These are phyloP conservation scores for Eugnorisma glareosa DNA, from an alignment of 2,888 invertebrate genomes.

Conservation along the genomic window DNA sequence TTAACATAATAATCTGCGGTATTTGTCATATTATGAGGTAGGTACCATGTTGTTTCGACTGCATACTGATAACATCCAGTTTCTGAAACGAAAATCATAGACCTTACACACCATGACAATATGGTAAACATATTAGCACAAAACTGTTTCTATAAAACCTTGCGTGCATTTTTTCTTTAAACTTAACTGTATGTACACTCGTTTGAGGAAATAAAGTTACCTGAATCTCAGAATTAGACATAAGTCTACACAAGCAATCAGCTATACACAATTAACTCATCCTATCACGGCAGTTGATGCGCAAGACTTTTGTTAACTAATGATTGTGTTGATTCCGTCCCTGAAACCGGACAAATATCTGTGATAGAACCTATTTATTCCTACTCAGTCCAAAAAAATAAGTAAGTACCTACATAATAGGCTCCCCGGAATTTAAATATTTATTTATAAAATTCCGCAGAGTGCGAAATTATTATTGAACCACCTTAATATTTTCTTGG, in stretches of 20 bases:
- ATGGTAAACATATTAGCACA: no score
- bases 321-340: neutral
- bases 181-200: no score
- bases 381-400: neutral
- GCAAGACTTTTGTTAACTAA: neutral
- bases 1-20: neutral
- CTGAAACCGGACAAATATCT: neutral
- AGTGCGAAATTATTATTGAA: slow-evolving; percentile 51
- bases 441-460: slow-evolving; percentile 40
- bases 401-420: slow-evolving; percentile 11
- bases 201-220: no score
- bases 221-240: neutral
- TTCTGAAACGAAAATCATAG: neutral
- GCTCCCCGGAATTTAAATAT: slow-evolving; percentile 37
- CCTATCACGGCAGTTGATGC: neutral
- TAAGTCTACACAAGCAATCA: neutral
- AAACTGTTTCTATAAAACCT: no score
- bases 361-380: neutral
- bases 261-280: neutral
- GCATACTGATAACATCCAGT: neutral
- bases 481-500: slow-evolving; percentile 49
- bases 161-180: no score
- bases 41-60: neutral
- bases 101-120: no score
- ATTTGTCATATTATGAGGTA: neutral